Percentiles rank a stretch among this genome's conserved stretches.
Evolutionary conservation across 2,113 vertebrate genomes (phyloP).

Genomic region (Grallaria varia): DNA sequence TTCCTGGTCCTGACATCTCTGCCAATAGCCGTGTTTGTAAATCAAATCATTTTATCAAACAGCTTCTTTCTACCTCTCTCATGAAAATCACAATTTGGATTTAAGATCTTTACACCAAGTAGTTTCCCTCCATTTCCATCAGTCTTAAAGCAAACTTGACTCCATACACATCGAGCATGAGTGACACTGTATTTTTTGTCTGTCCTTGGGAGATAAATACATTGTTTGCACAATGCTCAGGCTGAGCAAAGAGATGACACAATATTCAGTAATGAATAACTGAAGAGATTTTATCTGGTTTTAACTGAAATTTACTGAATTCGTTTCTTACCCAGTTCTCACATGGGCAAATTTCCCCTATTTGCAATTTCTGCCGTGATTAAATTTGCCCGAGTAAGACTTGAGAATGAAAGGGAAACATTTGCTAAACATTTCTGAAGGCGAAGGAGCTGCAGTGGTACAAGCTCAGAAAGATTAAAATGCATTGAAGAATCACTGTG

Average conservation of each 20-base stretch:
- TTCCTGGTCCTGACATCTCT: background rate
- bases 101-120: background rate
- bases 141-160: background rate
- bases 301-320: background rate
- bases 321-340: background rate
- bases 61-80: background rate
- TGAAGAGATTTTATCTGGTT: background rate
- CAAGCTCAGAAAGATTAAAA: background rate
- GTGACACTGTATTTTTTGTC: background rate
- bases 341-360: background rate
- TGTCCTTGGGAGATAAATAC: background rate
- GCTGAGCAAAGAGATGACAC: background rate
- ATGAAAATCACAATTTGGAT: background rate
- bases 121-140: background rate
- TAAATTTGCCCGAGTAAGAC: background rate
- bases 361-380: background rate
- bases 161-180: background rate
- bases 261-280: background rate
- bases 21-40: background rate
- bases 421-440: background rate
- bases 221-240: background rate
- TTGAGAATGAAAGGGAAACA: background rate
- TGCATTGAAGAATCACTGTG: background rate
- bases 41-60: background rate
- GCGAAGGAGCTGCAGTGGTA: background rate